Base-by-base conservation (phyloP, 2,797 vertebrate species). In the Spinus olivaceus region DNA sequence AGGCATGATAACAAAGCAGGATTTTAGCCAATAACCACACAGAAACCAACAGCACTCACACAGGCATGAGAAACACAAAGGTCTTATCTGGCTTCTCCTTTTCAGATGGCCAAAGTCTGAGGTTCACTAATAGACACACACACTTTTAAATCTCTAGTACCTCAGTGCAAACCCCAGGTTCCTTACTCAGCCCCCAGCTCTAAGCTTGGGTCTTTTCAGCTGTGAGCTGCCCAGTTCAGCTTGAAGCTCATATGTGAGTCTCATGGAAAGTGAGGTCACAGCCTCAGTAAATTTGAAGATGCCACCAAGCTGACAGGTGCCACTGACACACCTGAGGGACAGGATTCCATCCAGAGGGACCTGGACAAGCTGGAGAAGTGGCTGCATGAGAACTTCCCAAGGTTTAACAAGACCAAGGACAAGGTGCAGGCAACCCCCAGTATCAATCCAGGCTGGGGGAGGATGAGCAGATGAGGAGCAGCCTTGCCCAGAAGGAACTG, bases 311-410 rank as follows among this genome's bases (percentile, higher is more conserved):
- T 46, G 16, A 27, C 4, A 37, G 37, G 18, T 59, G n/a, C 3
- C 32, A 23, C 3, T 59, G 32, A 32, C 53, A 59, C 15, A 51
- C 5, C 46, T 44, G 37, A 76, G 23, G n/a, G 61, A 44, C 1
- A 0, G 27, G 19, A 76, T 67, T 19, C 10, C 46, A 67, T 59
- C 37, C 61, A 66, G 22, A 50, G 12, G 27, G 32, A 65, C 44
- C 37, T 66, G 44, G 70, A 32, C 14, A 37, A 66, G 21, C 21
- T 57, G 27, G 37, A 66, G 37, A 50, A 66, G 37, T 50, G 27
- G 10, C 6, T 42, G 5, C 18, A 23, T 37, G 37, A 35, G 9
- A 65, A 32, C 8, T 14, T 42, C 32, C 18, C 1, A 0, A 22
- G 21, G 9, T 57, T 65, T 49, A 47, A 57, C 35, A 49, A 21